Base-by-base conservation (phyloP, 2,888 invertebrate genomes). In the Drosophila yooni region DNA sequence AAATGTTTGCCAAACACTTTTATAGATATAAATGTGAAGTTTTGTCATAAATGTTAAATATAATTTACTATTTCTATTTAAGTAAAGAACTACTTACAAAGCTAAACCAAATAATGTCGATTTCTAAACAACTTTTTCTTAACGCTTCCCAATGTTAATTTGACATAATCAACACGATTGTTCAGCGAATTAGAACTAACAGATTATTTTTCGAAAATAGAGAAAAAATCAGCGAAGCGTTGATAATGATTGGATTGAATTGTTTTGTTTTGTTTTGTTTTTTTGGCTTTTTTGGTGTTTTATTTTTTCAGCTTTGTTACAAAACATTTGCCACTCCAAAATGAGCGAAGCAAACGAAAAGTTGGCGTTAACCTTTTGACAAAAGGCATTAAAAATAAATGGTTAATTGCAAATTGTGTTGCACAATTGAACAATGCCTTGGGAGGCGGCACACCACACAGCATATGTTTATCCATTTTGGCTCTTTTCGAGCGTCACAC, bases 351-450 rank as follows among this genome's bases (percentile, higher is more conserved):
- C 36, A 25, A 61, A 43, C 31, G 38, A 61, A 51, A 50, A 36
- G 27, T 40, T 63, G 27, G 60, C 54, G 63, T 58, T 78, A 81
- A 71, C 71, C 74, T 81, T 63, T 81, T 36, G 29, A 52, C 66
- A 63, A 59, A 61, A 62, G 34, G 56, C 81, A 77, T 63, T 63
- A 52, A 56, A 76, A 72, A 56, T 51, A 59, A 67, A 81, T 77
- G 56, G 27, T 65, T 81, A 70, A 81, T 81, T 74, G 74, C 70
- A 57, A 80, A 71, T 76, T 38, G 63, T 34, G 56, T 76, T 80
- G 71, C 71, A 78, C 81, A 86, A 79, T 69, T 81, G 61, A 76
- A 75, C 80, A 80, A 67, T 78, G 66, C n/a, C 60, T 70, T 66
- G 81, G 77, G 67, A 51, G 52, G 38, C 4, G 52, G 38, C 4